Evolutionary conservation across 2,888 invertebrate species (phyloP).

Genomic region (Tanypteryx hageni): DNA sequence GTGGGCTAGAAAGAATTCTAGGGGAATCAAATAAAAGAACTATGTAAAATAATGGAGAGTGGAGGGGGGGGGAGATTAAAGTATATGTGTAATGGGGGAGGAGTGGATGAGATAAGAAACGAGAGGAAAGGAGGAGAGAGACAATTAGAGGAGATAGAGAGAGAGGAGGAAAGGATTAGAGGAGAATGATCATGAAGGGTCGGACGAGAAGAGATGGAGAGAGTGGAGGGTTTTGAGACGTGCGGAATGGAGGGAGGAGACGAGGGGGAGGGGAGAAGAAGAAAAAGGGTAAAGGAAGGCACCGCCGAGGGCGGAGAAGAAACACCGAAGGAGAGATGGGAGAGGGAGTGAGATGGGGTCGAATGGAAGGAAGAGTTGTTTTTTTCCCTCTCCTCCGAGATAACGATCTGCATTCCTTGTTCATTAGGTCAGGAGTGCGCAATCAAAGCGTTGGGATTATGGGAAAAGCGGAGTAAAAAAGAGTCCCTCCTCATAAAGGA

Average conservation of each 20-base stretch:
- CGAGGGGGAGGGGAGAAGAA: not conserved
- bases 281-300: not conserved
- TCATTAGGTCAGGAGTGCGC: conserved; percentile 28
- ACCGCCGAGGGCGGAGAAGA: not conserved
- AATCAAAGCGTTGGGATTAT: conserved; percentile 1
- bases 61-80: not conserved
- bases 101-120: not conserved
- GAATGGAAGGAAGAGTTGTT: not conserved
- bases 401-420: conserved; percentile 32
- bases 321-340: not conserved
- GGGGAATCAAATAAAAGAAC: not conserved
- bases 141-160: not conserved
- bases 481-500: not conserved
- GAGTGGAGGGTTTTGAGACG: not conserved
- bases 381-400: not conserved
- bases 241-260: not conserved
- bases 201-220: not conserved
- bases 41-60: not conserved
- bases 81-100: not conserved
- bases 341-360: not conserved
- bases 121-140: not conserved
- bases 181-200: not conserved
- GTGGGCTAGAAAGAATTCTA: too few relatives aligned
- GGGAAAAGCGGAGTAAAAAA: not conserved
- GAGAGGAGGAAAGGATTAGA: not conserved